These are phyloP conservation scores for Zaprionus camerounensis DNA, from an alignment of 1,140 invertebrate species.

Conservation along the genomic window DNA sequence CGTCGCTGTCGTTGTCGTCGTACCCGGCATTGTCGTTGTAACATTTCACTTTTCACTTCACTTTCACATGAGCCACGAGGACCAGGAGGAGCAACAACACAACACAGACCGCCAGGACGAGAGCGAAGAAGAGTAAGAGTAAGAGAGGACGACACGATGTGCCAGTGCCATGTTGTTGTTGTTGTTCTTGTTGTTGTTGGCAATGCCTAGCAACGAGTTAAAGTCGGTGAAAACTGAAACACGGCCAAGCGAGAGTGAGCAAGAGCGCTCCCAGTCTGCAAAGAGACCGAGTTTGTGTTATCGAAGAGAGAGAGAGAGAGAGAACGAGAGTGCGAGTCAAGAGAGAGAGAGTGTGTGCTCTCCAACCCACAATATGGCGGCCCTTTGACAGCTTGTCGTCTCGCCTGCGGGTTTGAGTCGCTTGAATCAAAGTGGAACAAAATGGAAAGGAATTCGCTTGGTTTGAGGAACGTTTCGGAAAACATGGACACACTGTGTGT, in stretches of 20 bases:
- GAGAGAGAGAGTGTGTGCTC: slow-evolving; percentile 21
- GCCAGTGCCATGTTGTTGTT: slow-evolving; percentile 22
- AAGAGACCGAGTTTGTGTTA: slow-evolving; percentile 31
- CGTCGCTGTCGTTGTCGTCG: slow-evolving; percentile 17
- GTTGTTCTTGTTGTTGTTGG: slow-evolving; percentile 45
- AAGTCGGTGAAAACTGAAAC: slow-evolving; percentile 77
- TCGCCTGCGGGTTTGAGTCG: slow-evolving; percentile 47
- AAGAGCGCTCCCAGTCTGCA: slow-evolving; percentile 49
- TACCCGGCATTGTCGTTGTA: slow-evolving; percentile 68
- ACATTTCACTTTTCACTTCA: slow-evolving; percentile 83
- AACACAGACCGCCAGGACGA: slow-evolving; percentile 26
- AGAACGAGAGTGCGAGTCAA: slow-evolving; percentile 21
- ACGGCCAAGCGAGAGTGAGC: slow-evolving; percentile 76
- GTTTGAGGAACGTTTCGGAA: slow-evolving; percentile 64
- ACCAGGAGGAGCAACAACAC: slow-evolving; percentile 41
- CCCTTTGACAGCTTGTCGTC: slow-evolving; percentile 37
- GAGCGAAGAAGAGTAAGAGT: slow-evolving; percentile 19
- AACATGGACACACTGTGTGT: slow-evolving; percentile 59
- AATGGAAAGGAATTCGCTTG: slow-evolving; percentile 75
- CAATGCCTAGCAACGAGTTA: slow-evolving; percentile 72
- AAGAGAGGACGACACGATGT: slow-evolving; percentile 23
- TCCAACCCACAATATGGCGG: slow-evolving; percentile 50
- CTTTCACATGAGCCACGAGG: slow-evolving; percentile 71
- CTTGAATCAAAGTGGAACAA: slow-evolving; percentile 70
- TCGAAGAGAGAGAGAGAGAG: slow-evolving; percentile 17